These are phyloP conservation scores for Oxycera nigricornis DNA, from an alignment of 2,888 invertebrate species.

Conservation along the genomic window DNA sequence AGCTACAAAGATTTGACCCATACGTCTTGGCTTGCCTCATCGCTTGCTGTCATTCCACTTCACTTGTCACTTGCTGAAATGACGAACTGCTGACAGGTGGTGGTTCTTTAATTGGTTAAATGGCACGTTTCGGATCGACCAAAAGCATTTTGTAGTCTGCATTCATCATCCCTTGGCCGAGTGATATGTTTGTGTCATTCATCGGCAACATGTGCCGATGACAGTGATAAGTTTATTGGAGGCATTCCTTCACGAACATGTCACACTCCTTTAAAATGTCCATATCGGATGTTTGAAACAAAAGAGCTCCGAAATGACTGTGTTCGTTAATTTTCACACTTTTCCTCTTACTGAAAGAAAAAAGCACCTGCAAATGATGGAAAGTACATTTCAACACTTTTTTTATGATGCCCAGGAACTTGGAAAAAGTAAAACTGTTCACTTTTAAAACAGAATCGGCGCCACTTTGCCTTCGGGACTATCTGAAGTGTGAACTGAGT, in stretches of 20 bases:
- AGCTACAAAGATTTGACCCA: background rate
- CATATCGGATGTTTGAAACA: background rate
- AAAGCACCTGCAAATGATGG: background rate
- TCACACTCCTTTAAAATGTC: background rate
- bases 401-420: background rate
- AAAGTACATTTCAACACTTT: background rate
- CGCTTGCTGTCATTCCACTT: constrained; percentile 33
- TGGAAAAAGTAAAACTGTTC: background rate
- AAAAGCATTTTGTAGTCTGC: constrained; percentile 11
- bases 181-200: constrained; percentile 36
- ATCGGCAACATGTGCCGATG: constrained; percentile 4
- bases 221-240: constrained; percentile 16
- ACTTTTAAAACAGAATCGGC: background rate
- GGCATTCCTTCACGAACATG: background rate
- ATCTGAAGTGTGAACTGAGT: background rate
- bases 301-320: background rate
- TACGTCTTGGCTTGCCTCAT: background rate
- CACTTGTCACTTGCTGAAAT: constrained; percentile 49
- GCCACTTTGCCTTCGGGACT: background rate
- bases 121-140: background rate
- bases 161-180: constrained; percentile 21
- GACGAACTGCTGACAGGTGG: constrained; percentile 64
- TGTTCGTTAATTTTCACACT: background rate
- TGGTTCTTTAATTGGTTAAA: constrained; percentile 59
- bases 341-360: background rate